phyloP scores from a whole-genome alignment of 2,797 vertebrate genomes.

The Linurgus olivaceus region DNA sequence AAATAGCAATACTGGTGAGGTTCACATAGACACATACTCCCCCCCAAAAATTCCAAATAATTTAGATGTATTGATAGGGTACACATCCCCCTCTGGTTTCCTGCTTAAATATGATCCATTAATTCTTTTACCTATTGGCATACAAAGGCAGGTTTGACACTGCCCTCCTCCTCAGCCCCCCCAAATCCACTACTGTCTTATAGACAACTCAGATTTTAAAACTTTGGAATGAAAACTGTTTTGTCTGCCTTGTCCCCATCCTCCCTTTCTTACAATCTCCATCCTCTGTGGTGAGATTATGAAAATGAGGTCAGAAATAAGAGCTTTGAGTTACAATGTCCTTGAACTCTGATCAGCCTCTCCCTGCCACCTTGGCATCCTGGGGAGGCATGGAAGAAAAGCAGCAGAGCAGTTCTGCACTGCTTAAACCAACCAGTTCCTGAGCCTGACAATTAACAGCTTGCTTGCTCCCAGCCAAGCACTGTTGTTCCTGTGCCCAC shows the following conservation, averaged over 20 bases:
- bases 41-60: not conserved
- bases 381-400: not conserved
- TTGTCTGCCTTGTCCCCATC: not conserved
- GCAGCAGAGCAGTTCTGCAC: not conserved
- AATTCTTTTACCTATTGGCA: not conserved
- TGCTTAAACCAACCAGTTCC: not conserved
- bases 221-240: not conserved
- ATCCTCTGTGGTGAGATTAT: not conserved
- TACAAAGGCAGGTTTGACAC: not conserved
- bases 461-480: not conserved
- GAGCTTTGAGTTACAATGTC: not conserved
- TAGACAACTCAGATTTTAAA: not conserved
- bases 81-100: not conserved
- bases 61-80: not conserved
- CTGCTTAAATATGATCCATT: not conserved
- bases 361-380: not conserved
- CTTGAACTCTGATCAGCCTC: not conserved
- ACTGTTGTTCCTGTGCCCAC: not conserved
- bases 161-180: rapidly evolving
- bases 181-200: not conserved
- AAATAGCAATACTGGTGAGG: not conserved
- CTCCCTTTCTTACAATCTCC: not conserved
- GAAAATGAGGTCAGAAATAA: not conserved
- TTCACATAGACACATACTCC: too few species aligned
- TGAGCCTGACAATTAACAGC: not conserved